A percentile compares a stretch with the other conserved stretches of the same genome.
Conservation (phyloP, 2,113 vertebrate species). For the Clarias batrachus region DNA sequence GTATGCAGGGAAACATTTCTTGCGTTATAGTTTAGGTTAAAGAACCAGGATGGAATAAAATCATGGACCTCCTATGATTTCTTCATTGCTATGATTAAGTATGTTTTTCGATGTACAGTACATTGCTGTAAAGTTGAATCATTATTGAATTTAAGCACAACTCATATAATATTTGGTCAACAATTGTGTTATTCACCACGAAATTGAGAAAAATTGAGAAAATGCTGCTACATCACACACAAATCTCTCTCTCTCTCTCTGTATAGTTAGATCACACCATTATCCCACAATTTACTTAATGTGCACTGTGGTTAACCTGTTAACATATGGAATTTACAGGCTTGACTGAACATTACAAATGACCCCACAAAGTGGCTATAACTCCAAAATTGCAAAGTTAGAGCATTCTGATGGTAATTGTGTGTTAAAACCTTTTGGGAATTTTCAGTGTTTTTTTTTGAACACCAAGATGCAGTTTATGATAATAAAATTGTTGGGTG, state of each 20-base stretch:
- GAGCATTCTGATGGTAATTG: background rate
- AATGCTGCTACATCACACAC: background rate
- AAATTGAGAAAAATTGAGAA: background rate
- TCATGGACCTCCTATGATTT: background rate
- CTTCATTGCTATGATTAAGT: background rate
- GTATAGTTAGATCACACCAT: background rate
- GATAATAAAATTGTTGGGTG: background rate
- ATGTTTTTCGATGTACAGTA: background rate
- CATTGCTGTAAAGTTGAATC: background rate
- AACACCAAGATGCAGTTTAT: background rate
- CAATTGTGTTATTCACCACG: background rate
- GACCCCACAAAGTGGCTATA: background rate
- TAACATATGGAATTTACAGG: constrained; percentile 23
- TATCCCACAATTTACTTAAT: constrained; percentile 21
- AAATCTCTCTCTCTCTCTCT: background rate
- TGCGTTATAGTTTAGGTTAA: background rate
- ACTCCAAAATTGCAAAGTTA: background rate
- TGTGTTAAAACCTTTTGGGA: background rate
- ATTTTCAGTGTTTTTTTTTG: background rate
- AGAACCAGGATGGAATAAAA: background rate
- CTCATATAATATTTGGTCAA: background rate
- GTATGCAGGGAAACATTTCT: background rate
- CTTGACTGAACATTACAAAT: constrained; percentile 12
- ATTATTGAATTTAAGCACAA: background rate
- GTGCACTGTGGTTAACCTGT: constrained; percentile 21